These are phyloP conservation scores for Micrastur ruficollis DNA, from an alignment of 2,797 vertebrate species.

Conservation along the genomic window DNA sequence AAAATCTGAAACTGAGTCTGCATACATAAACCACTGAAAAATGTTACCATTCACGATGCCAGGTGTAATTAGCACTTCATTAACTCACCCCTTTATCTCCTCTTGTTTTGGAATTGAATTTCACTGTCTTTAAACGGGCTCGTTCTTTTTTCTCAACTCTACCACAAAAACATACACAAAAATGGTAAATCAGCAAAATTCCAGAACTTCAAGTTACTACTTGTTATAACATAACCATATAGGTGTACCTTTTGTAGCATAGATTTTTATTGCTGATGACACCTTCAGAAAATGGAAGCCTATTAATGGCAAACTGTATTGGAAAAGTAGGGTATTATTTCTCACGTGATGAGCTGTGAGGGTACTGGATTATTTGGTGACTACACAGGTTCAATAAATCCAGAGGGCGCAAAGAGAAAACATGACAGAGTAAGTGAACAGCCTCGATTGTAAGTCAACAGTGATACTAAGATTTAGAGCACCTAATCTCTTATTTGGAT, in stretches of 20 bases:
- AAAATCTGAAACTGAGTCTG: neutral
- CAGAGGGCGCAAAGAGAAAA: neutral
- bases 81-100: slow-evolving; percentile 93
- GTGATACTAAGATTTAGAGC: neutral
- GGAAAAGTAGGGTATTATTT: neutral
- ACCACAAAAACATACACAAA: slow-evolving; percentile 30
- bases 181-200: neutral
- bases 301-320: neutral
- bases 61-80: slow-evolving; percentile 18
- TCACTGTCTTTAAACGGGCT: slow-evolving; percentile 97
- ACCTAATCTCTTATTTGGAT: neutral
- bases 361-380: neutral
- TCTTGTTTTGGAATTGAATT: slow-evolving; percentile 95
- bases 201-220: neutral
- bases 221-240: neutral
- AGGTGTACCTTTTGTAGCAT: neutral
- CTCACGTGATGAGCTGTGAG: neutral
- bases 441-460: neutral
- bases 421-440: fast-evolving
- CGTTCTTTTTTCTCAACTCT: slow-evolving; percentile 98
- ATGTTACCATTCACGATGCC: neutral
- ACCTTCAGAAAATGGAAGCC: neutral
- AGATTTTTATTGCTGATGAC: neutral
- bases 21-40: neutral
- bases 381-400: neutral